phyloP scores from a whole-genome alignment of 2,797 vertebrate genomes.

The Todus mexicanus region DNA sequence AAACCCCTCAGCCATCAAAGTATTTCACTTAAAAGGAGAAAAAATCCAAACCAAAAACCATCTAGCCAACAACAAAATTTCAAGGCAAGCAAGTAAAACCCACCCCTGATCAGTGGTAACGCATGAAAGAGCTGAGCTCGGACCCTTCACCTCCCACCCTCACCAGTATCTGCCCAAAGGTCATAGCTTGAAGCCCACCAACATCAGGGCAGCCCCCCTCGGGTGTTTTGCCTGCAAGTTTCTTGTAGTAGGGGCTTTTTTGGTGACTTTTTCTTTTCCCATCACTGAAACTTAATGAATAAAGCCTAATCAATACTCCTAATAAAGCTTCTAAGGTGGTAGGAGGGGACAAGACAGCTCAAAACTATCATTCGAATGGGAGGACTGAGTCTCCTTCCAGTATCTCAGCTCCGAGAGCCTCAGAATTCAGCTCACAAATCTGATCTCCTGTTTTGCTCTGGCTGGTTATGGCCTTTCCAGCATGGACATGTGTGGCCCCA shows the following conservation, averaged over 20 bases:
- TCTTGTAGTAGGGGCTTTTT: neutral
- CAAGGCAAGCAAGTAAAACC: neutral
- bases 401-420: neutral
- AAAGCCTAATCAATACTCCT: neutral
- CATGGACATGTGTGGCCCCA: rapidly evolving
- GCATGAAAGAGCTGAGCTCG: rapidly evolving
- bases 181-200: rapidly evolving
- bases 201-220: rapidly evolving
- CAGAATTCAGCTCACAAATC: neutral
- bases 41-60: too few species aligned
- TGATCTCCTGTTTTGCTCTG: neutral
- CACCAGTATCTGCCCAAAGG: rapidly evolving
- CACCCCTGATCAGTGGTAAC: neutral
- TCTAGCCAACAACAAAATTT: neutral
- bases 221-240: neutral
- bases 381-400: neutral
- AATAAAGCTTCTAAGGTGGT: neutral
- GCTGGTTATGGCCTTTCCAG: neutral
- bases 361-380: neutral
- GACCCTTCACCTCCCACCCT: neutral
- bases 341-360: neutral
- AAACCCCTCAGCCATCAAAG: neutral
- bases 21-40: neutral
- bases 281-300: neutral
- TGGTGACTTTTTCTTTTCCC: neutral